phyloP scores from a whole-genome alignment of 2,888 invertebrate genomes.

The Suillia variegata region DNA sequence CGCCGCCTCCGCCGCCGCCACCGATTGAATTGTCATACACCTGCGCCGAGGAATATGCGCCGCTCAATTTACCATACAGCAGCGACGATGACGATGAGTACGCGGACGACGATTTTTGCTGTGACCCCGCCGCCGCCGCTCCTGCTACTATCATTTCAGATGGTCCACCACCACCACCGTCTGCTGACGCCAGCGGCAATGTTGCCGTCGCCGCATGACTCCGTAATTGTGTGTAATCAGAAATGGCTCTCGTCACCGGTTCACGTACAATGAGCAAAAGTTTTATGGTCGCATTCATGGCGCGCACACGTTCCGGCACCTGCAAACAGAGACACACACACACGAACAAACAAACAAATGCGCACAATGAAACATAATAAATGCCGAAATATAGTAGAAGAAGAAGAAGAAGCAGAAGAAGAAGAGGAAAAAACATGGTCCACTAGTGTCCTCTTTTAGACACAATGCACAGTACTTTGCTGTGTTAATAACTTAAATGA shows the following conservation, averaged over 20 bases:
- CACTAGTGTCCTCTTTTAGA: too few relatives aligned
- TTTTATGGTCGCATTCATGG: constrained; percentile 92
- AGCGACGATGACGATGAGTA: constrained; percentile 37
- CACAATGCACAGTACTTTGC: too few relatives aligned
- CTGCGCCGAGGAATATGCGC: constrained; percentile 38
- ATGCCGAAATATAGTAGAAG: too few relatives aligned
- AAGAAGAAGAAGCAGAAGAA: too few relatives aligned
- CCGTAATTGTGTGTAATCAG: constrained; percentile 93
- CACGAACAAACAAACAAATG: constrained; percentile 4
- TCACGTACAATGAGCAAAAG: constrained; percentile 93
- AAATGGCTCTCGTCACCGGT: constrained; percentile 93
- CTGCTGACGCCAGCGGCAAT: constrained; percentile 65
- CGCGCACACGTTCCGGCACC: constrained; percentile 91
- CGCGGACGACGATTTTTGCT: constrained; percentile 28
- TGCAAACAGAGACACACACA: constrained; percentile 48
- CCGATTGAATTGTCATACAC: constrained; percentile 53
- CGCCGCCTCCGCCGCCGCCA: constrained; percentile 45
- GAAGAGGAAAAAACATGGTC: too few relatives aligned
- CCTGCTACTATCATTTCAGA: constrained; percentile 15
- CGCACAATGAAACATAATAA: neutral
- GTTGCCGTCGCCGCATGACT: constrained; percentile 81
- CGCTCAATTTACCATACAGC: constrained; percentile 51
- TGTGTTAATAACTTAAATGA: too few relatives aligned
- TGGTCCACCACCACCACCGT: constrained; percentile 31
- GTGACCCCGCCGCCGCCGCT: constrained; percentile 21